Percentiles rank a stretch among this genome's conserved stretches.
Evolutionary conservation across 2,797 vertebrate species (phyloP).

Genomic region (Acrocephalus scirpaceus): DNA sequence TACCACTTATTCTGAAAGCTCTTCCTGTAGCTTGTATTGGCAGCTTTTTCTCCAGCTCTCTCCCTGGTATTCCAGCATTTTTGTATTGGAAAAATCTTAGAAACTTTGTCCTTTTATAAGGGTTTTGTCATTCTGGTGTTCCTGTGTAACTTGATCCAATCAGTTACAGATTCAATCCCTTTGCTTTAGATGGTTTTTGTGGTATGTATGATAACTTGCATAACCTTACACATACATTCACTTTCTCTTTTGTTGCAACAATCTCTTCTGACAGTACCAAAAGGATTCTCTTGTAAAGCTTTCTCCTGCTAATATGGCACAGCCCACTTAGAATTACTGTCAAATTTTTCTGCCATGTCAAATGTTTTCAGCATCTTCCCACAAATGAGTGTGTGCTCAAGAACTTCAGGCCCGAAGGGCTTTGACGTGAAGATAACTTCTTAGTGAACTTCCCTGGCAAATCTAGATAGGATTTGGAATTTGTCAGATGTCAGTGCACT

Average conservation of each 20-base stretch:
- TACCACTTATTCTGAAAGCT: background rate
- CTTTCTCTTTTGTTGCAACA: background rate
- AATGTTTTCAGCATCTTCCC: constrained; percentile 2
- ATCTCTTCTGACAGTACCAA: background rate
- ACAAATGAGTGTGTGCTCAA: background rate
- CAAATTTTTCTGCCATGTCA: constrained; percentile 6
- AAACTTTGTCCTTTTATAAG: background rate
- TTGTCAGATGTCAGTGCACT: background rate
- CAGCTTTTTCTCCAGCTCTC: background rate
- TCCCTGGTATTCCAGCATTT: background rate
- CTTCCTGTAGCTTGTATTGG: background rate
- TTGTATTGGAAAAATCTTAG: background rate
- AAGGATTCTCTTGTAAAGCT: background rate
- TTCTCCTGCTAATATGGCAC: background rate
- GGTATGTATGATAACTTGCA: background rate
- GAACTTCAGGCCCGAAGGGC: background rate
- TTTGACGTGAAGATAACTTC: background rate
- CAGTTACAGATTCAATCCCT: background rate
- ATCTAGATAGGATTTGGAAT: background rate
- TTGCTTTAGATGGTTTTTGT: background rate
- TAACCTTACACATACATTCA: background rate
- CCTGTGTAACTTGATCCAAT: background rate
- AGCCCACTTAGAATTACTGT: background rate
- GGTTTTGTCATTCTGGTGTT: background rate
- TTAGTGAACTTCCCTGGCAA: background rate